A percentile compares a stretch with the other conserved stretches of the same genome.
Evolutionary conservation across 2,113 vertebrate genomes (phyloP).

Genomic region (Laticauda colubrina): DNA sequence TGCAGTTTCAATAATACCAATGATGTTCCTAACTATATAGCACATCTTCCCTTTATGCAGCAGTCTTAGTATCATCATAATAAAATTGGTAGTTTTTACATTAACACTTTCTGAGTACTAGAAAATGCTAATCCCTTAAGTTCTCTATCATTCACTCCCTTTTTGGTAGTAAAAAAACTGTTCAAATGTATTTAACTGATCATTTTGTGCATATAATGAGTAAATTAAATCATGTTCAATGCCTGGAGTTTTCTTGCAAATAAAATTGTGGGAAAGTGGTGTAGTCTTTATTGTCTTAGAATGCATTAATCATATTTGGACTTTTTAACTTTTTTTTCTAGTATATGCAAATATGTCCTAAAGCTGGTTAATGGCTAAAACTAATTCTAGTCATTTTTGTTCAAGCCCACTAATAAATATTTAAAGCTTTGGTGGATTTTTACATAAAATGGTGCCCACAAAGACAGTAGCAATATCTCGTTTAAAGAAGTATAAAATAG

Average conservation of each 20-base stretch:
- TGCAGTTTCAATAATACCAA: not conserved
- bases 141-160: not conserved
- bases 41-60: not conserved
- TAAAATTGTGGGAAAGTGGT: not conserved
- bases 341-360: not conserved
- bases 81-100: not conserved
- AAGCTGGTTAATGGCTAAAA: not conserved
- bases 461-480: not conserved
- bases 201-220: not conserved
- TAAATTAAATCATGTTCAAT: not conserved
- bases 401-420: not conserved
- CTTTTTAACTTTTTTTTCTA: not conserved
- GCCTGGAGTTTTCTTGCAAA: not conserved
- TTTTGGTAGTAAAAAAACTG: not conserved
- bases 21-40: not conserved
- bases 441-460: not conserved
- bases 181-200: not conserved
- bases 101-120: not conserved
- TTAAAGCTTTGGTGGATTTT: not conserved
- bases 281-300: not conserved
- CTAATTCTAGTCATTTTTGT: not conserved
- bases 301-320: not conserved
- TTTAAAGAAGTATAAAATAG: not conserved
- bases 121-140: not conserved
- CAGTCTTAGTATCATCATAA: not conserved